A percentile compares a stretch with the other conserved stretches of the same genome.
Conservation (phyloP, 2,888 invertebrate genomes). For the Tridacna gigas region DNA sequence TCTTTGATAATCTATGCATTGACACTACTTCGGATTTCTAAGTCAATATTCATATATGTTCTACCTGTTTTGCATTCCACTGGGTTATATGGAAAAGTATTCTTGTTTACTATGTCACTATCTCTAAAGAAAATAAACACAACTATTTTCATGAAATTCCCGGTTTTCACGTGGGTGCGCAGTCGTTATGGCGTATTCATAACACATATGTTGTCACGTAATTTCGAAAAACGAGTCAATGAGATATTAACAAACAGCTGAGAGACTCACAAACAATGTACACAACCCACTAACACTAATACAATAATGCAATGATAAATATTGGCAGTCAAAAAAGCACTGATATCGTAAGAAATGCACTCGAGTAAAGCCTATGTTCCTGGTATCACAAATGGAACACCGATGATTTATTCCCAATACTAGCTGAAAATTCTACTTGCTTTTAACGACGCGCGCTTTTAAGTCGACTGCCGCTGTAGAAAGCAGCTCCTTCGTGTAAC, state of each 20-base stretch:
- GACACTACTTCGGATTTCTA: too few relatives aligned
- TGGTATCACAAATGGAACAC: neutral
- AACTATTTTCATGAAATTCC: neutral
- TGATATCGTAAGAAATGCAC: neutral
- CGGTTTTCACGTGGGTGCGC: conserved; percentile 1
- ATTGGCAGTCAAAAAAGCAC: too few relatives aligned
- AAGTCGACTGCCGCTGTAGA: neutral
- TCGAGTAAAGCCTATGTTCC: neutral
- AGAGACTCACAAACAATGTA: neutral
- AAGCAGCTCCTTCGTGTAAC: neutral
- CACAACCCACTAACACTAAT: neutral
- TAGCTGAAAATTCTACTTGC: neutral
- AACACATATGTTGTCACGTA: conserved; percentile 24
- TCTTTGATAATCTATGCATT: too few relatives aligned
- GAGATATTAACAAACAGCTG: neutral
- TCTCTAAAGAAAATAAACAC: neutral
- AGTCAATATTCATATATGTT: too few relatives aligned
- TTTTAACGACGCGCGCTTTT: neutral
- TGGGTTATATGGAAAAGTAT: too few relatives aligned
- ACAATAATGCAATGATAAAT: neutral
- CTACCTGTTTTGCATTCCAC: too few relatives aligned
- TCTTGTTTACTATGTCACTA: too few relatives aligned
- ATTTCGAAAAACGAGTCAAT: neutral
- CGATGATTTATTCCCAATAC: conserved; percentile 19
- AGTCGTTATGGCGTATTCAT: neutral